These are phyloP conservation scores for Sycophila texana DNA, from an alignment of 2,888 invertebrate species.

Conservation along the genomic window DNA sequence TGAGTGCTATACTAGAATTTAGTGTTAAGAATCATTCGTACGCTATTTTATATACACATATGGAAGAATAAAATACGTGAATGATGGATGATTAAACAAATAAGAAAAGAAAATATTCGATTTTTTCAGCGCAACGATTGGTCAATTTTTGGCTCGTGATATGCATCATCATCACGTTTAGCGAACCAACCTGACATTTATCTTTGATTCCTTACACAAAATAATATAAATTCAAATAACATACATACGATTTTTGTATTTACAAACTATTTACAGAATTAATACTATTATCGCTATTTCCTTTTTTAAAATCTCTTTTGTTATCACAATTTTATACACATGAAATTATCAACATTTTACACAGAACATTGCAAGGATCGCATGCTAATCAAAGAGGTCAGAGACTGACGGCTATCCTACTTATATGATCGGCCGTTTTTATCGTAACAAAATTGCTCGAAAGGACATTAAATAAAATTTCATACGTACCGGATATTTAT, in stretches of 20 bases:
- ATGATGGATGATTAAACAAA: neutral
- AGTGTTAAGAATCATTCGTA: neutral
- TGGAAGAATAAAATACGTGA: neutral
- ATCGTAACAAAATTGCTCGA: neutral
- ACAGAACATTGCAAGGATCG: conserved; percentile 39
- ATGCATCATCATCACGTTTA: conserved; percentile 52
- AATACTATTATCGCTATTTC: conserved; percentile 26
- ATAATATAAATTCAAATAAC: conserved; percentile 48
- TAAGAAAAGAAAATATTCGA: neutral
- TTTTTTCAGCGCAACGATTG: conserved; percentile 29
- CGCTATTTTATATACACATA: neutral
- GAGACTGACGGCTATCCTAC: no score
- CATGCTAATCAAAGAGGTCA: conserved; percentile 22
- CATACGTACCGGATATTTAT: no score
- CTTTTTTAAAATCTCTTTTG: conserved; percentile 35
- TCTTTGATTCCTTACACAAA: conserved; percentile 39
- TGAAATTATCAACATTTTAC: conserved; percentile 46
- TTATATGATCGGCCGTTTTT: neutral
- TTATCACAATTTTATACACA: conserved; percentile 52
- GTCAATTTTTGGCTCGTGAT: conserved; percentile 54
- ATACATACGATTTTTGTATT: conserved; percentile 43
- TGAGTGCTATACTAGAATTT: neutral
- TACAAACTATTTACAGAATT: conserved; percentile 54
- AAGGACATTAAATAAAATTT: no score
- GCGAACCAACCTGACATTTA: conserved; percentile 27